Conservation (phyloP, 2,113 vertebrate genomes). For the Neotoma lepida region DNA sequence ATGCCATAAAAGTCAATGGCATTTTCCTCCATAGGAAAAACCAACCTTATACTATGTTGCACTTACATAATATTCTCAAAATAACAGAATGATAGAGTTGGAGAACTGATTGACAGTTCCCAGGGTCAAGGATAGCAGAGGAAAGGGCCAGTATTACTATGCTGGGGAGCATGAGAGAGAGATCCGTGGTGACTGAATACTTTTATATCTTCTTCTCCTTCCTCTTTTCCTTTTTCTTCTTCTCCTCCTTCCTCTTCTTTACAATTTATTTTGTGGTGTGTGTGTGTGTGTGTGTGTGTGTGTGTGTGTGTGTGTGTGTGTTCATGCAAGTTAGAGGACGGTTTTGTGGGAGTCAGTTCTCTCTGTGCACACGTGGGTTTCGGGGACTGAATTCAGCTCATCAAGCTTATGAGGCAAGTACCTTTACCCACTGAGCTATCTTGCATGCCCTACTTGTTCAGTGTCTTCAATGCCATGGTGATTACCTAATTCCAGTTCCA, state of each 20-base stretch:
- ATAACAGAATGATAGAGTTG: neutral
- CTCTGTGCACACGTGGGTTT: neutral
- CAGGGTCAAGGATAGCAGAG: neutral
- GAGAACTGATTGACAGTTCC: neutral
- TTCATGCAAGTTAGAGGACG: neutral
- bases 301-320: neutral
- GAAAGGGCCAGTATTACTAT: neutral
- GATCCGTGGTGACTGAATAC: neutral
- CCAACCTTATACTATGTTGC: neutral
- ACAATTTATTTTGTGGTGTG: neutral
- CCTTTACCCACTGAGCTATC: neutral
- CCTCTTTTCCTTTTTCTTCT: neutral
- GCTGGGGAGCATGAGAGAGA: neutral
- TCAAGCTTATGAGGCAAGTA: neutral
- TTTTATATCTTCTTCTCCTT: neutral
- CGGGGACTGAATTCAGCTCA: neutral
- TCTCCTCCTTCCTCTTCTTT: neutral
- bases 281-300: neutral
- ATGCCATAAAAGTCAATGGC: neutral
- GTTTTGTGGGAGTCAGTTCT: neutral
- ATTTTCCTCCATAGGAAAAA: conserved; percentile 14
- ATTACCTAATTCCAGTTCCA: neutral
- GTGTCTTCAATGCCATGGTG: neutral
- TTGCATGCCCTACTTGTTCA: neutral
- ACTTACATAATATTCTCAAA: conserved; percentile 26